Evolutionary conservation across 2,797 vertebrate species (phyloP).

Genomic region (Otus scops): DNA sequence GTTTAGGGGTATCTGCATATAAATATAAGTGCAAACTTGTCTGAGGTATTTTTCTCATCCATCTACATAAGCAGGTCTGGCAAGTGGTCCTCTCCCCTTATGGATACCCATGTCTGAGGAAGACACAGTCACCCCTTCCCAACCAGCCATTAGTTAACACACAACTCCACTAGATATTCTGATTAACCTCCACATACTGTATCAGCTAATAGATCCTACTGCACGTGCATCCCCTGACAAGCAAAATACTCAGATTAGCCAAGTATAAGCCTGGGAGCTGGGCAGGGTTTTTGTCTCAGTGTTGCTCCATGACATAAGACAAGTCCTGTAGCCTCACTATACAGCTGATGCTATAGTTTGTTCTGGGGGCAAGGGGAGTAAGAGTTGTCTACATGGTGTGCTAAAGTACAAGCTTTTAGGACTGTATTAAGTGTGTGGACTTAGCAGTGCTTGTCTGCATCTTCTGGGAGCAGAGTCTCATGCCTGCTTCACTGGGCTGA

Average conservation of each 20-base stretch:
- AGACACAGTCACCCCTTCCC: not conserved
- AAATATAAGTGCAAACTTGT: not conserved
- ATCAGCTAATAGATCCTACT: not conserved
- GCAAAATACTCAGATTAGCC: not conserved
- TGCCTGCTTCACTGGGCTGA: not conserved
- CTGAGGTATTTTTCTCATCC: not conserved
- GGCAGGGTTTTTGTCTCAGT: not conserved
- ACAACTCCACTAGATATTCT: not conserved
- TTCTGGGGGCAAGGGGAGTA: too few relatives aligned
- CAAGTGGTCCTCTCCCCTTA: not conserved
- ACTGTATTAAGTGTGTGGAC: not conserved
- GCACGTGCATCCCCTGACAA: not conserved
- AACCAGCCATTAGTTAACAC: not conserved
- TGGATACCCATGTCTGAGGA: accelerated
- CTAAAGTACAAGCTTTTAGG: not conserved
- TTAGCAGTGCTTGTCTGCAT: not conserved
- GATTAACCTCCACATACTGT: not conserved
- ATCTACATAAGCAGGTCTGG: not conserved
- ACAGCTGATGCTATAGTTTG: not conserved
- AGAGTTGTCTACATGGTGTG: accelerated
- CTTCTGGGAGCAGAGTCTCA: not conserved
- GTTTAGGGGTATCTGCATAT: not conserved
- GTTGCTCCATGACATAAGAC: not conserved
- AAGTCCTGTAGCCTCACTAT: not conserved
- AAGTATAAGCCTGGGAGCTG: not conserved